A percentile compares a stretch with the other conserved stretches of the same genome.
These are phyloP conservation scores for Asobara japonica DNA, from an alignment of 1,140 invertebrate genomes.

Conservation along the genomic window DNA sequence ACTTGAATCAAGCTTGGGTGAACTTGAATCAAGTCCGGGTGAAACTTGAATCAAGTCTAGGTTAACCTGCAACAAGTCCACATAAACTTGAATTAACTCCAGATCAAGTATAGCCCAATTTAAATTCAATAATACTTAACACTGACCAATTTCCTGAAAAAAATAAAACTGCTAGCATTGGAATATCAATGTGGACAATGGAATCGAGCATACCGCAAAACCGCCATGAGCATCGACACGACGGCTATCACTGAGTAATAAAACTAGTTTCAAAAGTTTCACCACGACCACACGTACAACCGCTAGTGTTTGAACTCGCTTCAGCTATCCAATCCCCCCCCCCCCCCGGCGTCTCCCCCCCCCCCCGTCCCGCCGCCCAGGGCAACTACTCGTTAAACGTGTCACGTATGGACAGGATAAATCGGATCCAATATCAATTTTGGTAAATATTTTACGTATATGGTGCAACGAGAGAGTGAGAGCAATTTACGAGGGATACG, in stretches of 20 bases:
- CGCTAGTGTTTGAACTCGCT: neutral
- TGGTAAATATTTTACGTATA: conserved; percentile 36
- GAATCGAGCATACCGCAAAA: neutral
- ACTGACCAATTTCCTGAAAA: neutral
- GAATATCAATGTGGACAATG: neutral
- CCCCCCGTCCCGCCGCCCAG: too few relatives aligned
- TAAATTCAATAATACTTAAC: too few relatives aligned
- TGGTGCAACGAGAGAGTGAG: neutral
- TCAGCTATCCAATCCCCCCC: too few relatives aligned
- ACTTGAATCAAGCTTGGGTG: too few relatives aligned
- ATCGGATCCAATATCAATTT: conserved; percentile 43
- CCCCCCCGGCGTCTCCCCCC: too few relatives aligned
- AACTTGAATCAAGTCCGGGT: too few relatives aligned
- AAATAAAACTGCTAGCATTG: neutral
- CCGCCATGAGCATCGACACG: neutral
- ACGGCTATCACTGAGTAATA: neutral
- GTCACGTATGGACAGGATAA: conserved; percentile 29
- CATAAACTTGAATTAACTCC: too few relatives aligned
- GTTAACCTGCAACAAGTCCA: too few relatives aligned
- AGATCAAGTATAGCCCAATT: too few relatives aligned
- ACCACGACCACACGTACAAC: neutral
- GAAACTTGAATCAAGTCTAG: too few relatives aligned
- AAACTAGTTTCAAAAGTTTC: conserved; percentile 7
- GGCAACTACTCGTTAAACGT: conserved; percentile 23
- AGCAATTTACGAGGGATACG: conserved; percentile 42